Base-by-base conservation (phyloP, 2,888 invertebrate genomes). In the Machimus rusticus region DNA sequence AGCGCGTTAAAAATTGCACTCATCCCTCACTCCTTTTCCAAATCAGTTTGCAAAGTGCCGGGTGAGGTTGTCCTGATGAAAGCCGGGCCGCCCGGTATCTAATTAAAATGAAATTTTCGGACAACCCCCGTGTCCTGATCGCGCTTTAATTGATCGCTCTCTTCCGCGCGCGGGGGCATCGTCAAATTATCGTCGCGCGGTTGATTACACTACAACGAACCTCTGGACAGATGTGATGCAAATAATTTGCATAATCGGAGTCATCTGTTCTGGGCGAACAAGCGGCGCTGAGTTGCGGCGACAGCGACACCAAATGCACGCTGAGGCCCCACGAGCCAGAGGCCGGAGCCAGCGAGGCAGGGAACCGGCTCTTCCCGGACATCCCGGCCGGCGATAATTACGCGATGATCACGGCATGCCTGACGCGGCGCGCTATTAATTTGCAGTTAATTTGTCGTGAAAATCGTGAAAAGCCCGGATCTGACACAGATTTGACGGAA, bases 171-270 rank as follows among this genome's bases (percentile, higher is more conserved):
- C 1, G 74, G 14, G 28, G 78, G 87, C 31, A 31, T 31, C 34
- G 34, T 34, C 85, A 86, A 87, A 86, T 87, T 76, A 82, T 55
- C 86, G 43, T 87, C 51, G 39, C 51, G 76, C 74, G 86, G 51
- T 76, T 82, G 88, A 81, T 74, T 46, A 31, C 57, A 51, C 31
- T 39, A 39, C 66, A 74, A 19, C 82, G 43, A 66, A 66, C 66
- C 34, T 34, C 39, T 66, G 82, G 82, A 55, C 87, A 87, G 88
- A 86, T 86, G 88, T 43, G 87, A 74, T 82, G 87, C 88, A 81
- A 87, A 87, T 31, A 87, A 88, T 88, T 88, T 88, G 88, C 88
- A 88, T 88, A 88, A 88, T 88, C 76, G 88, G 76, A 57, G 87
- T 87, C 88, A 88, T 88, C 88, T 88, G 88, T 87, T 85, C 87